Percentiles rank a stretch among this genome's conserved stretches.
These are phyloP conservation scores for Gadopsis bispinosus DNA, from an alignment of 2,797 vertebrate genomes.

Conservation along the genomic window DNA sequence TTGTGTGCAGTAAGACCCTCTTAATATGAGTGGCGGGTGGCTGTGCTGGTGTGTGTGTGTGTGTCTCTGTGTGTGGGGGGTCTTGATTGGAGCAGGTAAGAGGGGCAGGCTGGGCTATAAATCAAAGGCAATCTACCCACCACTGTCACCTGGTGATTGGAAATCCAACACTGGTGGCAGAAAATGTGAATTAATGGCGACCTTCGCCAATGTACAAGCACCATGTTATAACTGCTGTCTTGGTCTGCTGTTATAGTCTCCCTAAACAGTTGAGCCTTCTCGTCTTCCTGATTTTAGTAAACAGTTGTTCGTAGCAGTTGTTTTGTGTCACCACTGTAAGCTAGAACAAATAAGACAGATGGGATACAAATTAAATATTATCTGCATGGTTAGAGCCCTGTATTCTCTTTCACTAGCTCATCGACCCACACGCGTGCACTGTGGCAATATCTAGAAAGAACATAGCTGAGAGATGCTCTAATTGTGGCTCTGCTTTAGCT, in stretches of 20 bases:
- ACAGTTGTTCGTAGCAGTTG: constrained; percentile 4
- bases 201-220: constrained; percentile 50
- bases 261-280: constrained; percentile 8
- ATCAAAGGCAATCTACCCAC: constrained; percentile 70
- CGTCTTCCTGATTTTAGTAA: constrained; percentile 10
- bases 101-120: constrained; percentile 55
- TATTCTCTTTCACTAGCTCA: constrained; percentile 8
- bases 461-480: not conserved
- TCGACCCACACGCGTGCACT: not conserved
- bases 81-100: constrained; percentile 54
- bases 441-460: not conserved
- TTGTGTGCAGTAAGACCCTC: constrained; percentile 12
- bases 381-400: not conserved
- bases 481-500: not conserved
- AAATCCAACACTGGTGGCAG: constrained; percentile 68
- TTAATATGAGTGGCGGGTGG: constrained; percentile 38
- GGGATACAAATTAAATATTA: not conserved
- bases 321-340: constrained; percentile 9
- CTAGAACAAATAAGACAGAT: not conserved
- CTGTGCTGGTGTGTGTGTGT: constrained; percentile 7
- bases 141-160: constrained; percentile 68
- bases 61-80: constrained; percentile 7
- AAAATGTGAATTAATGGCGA: constrained; percentile 66
- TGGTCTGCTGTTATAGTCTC: constrained; percentile 28
- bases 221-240: constrained; percentile 30